These are phyloP conservation scores for Illadopsis cleaveri DNA, from an alignment of 2,113 vertebrate species.

Conservation along the genomic window DNA sequence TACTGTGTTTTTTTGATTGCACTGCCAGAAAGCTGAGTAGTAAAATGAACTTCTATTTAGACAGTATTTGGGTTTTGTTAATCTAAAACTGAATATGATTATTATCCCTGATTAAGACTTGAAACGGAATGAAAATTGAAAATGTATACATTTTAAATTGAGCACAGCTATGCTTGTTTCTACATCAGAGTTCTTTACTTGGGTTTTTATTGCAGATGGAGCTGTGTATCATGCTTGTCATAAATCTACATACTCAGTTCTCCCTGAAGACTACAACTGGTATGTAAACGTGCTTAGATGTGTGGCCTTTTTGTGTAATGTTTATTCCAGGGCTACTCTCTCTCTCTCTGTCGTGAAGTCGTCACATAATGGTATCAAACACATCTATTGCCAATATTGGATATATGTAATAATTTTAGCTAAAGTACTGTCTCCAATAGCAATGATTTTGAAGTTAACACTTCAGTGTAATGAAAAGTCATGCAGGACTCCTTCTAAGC, in stretches of 20 bases:
- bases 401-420: neutral
- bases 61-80: neutral
- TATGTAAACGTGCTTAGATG: slow-evolving; percentile 11
- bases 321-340: neutral
- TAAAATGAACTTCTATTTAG: neutral
- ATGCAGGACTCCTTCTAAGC: neutral
- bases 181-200: neutral
- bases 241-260: slow-evolving; percentile 75
- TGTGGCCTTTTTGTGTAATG: neutral
- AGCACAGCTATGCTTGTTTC: neutral
- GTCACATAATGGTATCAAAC: neutral
- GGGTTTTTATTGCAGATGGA: slow-evolving; percentile 51
- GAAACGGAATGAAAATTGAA: neutral
- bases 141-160: neutral
- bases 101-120: neutral
- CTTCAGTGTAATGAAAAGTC: neutral
- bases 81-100: neutral
- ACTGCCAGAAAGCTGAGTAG: neutral
- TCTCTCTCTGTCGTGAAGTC: accelerated
- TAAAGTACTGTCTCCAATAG: neutral
- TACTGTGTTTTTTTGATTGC: neutral
- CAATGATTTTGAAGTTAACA: neutral
- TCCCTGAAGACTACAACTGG: slow-evolving; percentile 84
- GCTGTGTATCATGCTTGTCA: neutral
- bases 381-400: neutral